These are phyloP conservation scores for Rhabditophanes sp. DNA, from an alignment of 2,888 invertebrate species.

Conservation along the genomic window DNA sequence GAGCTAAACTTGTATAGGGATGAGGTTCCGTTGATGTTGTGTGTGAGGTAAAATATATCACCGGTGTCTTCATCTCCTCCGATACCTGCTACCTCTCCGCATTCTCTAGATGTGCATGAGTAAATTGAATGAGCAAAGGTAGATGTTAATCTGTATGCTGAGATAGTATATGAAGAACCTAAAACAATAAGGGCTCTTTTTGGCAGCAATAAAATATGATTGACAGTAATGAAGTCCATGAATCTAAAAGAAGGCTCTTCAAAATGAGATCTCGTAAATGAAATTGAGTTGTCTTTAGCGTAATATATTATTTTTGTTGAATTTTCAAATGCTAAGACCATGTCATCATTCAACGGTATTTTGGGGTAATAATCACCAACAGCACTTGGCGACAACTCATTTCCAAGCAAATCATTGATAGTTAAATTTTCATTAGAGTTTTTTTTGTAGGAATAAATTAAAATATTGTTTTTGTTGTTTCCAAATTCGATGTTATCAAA, in stretches of 20 bases:
- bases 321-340: conserved; percentile 16
- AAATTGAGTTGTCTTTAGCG: conserved; percentile 7
- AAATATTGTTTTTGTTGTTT: no score
- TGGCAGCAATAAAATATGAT: conserved; percentile 13
- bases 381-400: neutral
- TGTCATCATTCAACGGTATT: conserved; percentile 8
- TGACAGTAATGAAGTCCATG: conserved; percentile 14
- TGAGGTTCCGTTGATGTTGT: conserved; percentile 10
- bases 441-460: no score
- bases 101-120: conserved; percentile 21
- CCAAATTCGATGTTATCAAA: no score
- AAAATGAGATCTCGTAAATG: no score
- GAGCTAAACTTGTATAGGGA: conserved; percentile 9
- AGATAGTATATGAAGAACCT: conserved; percentile 28
- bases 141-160: conserved; percentile 31
- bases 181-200: conserved; percentile 22
- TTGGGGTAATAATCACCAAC: conserved; percentile 5
- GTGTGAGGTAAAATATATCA: conserved; percentile 13
- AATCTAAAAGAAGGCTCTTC: no score
- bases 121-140: conserved; percentile 29
- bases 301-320: conserved; percentile 15
- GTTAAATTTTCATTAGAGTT: no score
- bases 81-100: conserved; percentile 33
- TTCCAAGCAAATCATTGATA: no score
- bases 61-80: conserved; percentile 23